These are phyloP conservation scores for Dasyurus viverrinus DNA, from an alignment of 2,113 vertebrate species.

Conservation along the genomic window DNA sequence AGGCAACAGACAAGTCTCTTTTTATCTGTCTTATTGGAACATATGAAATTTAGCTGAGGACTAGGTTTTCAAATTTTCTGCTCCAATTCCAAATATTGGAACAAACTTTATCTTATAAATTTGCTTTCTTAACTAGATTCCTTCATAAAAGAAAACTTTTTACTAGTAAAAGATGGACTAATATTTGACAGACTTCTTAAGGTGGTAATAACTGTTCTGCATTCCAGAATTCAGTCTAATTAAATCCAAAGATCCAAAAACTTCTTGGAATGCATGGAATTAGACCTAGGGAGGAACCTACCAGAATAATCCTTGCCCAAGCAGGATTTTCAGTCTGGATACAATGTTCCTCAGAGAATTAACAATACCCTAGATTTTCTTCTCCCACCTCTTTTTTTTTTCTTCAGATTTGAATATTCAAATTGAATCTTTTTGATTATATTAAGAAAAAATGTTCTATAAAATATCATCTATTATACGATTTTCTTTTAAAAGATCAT, in stretches of 20 bases:
- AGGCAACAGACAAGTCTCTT: neutral
- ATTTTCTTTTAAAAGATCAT: neutral
- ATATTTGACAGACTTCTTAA: neutral
- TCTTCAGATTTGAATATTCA: neutral
- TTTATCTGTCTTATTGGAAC: neutral
- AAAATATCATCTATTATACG: neutral
- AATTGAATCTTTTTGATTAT: neutral
- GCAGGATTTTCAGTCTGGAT: neutral
- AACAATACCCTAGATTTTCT: neutral
- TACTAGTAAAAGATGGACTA: neutral
- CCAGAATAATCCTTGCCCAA: neutral
- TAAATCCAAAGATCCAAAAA: neutral
- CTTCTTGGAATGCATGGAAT: neutral
- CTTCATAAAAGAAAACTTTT: neutral
- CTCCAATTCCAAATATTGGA: neutral
- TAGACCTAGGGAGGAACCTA: neutral
- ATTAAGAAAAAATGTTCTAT: neutral
- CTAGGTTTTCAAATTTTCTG: slow-evolving; percentile 7
- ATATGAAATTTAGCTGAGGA: slow-evolving; percentile 24
- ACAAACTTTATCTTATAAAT: neutral
- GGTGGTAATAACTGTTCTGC: neutral
- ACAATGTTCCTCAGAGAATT: neutral
- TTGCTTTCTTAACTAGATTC: neutral
- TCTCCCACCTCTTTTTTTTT: neutral
- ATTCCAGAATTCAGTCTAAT: neutral